Base-by-base conservation (phyloP, 2,113 vertebrate species). In the Ranitomeya variabilis region DNA sequence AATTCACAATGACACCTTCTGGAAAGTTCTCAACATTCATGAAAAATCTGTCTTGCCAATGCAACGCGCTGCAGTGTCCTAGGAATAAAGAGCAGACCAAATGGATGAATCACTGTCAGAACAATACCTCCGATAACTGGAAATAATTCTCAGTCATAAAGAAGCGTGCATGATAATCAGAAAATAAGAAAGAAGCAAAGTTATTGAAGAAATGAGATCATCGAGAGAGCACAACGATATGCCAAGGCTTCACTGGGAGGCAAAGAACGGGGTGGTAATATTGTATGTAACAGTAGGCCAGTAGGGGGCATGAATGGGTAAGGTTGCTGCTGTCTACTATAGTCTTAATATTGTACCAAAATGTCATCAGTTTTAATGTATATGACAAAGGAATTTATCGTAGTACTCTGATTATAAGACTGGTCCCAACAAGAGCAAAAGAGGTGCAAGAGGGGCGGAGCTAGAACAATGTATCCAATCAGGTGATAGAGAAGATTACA, bases 11-110 rank as follows among this genome's bases (percentile, higher is more conserved):
- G 82, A 89, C 82, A 89, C 81, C 81, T 89, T 89, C 87, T 89
- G 87, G 87, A 85, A 89, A 89, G 62, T 89, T 89, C 87, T 89
- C 82, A 89, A 89, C 87, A 85, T 89, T 89, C 73, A 79, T 85
- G 82, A 89, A 79, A 89, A 89, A 89, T 89, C 52, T 89, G 87
- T 80, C 84, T 84, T 84, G 87, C 55, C 37, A 64, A 81, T 55
- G 60, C 80, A 79, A 79, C 76, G 81, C 59, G 87, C 82, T 60
- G 31, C n/a, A 57, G 89, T 62, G 81, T 71, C 73, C 45, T 57
- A 89, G 74, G 87, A 91, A 90, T 67, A 80, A n/a, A 59, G 57
- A 90, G 37, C 82, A 86, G 81, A 86, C 45, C 57, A 84, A 1
- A 0, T 18, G 31, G 89, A 89, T 51, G n/a, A 90, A 76, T 16